Percentiles rank a stretch among this genome's conserved stretches.
Conservation (phyloP, 2,113 vertebrate species). For the Fregetta grallaria region DNA sequence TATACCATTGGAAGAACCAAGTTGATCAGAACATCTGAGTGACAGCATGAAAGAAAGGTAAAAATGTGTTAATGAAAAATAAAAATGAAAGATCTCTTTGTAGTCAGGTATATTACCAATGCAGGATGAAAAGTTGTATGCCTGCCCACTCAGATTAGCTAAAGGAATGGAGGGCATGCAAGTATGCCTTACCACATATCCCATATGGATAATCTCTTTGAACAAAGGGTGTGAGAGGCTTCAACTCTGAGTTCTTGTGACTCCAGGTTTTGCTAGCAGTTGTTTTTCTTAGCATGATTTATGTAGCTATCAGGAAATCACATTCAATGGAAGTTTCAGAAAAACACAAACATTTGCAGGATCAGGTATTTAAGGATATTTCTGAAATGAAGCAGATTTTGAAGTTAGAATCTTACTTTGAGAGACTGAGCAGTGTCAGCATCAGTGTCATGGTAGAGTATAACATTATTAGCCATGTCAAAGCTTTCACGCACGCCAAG, state of each 20-base stretch:
- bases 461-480: slow-evolving; percentile 94
- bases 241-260: neutral
- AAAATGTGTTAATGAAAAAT: neutral
- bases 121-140: neutral
- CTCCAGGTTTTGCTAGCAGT: neutral
- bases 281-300: neutral
- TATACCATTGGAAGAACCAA: neutral
- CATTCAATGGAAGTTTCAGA: neutral
- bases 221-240: neutral
- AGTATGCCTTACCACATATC: accelerated
- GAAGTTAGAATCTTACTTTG: slow-evolving; percentile 79
- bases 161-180: neutral
- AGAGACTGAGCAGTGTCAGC: slow-evolving; percentile 87
- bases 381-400: neutral
- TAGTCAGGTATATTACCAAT: neutral
- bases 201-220: accelerated
- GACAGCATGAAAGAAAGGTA: neutral
- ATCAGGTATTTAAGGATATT: neutral
- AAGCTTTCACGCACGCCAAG: slow-evolving; percentile 95
- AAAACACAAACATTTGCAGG: neutral
- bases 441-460: slow-evolving; percentile 91
- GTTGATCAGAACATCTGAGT: neutral
- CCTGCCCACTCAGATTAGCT: neutral
- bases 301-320: neutral
- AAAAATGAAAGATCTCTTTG: neutral